Percentiles rank a stretch among this genome's conserved stretches.
Conservation (phyloP, 2,113 vertebrate species). For the Bambusicola thoracicus region DNA sequence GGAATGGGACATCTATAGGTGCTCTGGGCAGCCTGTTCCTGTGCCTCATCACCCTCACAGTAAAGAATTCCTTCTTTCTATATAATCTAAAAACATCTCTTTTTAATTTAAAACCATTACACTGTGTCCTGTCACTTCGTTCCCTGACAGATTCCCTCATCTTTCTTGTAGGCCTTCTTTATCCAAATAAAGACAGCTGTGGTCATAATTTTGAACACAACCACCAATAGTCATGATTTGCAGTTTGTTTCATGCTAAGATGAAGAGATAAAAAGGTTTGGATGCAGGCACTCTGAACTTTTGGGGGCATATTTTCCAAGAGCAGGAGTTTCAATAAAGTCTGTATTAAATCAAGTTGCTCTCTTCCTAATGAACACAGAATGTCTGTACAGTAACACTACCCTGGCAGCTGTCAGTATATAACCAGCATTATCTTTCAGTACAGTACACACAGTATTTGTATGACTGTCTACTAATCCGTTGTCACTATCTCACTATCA, state of each 20-base stretch:
- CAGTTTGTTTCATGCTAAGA: neutral
- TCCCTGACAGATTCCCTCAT: neutral
- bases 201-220: neutral
- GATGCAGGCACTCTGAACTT: neutral
- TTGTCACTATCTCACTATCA: constrained; percentile 61
- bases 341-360: constrained; percentile 28
- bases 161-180: neutral
- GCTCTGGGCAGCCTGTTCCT: neutral
- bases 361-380: constrained; percentile 29
- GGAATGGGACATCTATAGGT: neutral
- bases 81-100: neutral
- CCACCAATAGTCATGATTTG: neutral
- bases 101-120: neutral
- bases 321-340: constrained; percentile 37
- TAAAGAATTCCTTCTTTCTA: neutral
- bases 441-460: neutral
- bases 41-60: neutral
- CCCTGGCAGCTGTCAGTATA: constrained; percentile 28
- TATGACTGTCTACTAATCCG: constrained; percentile 63
- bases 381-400: neutral
- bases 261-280: neutral
- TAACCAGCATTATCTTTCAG: constrained; percentile 17
- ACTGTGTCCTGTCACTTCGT: neutral
- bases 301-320: neutral
- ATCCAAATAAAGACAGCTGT: neutral